phyloP scores from a whole-genome alignment of 2,797 vertebrate species.

The Otolemur crassicaudatus region DNA sequence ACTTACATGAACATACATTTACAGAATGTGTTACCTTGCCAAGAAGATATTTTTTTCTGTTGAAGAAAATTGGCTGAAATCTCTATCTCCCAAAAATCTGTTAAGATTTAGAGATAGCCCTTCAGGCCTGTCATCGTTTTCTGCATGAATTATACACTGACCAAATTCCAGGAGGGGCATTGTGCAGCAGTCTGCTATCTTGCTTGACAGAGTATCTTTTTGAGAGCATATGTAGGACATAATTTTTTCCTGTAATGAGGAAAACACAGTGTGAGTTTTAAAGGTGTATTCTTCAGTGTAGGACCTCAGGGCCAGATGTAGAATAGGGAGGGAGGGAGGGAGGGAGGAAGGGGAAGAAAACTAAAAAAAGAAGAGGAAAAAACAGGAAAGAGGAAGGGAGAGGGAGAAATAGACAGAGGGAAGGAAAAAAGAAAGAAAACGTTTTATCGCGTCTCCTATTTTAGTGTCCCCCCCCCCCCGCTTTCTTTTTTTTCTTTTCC shows the following conservation, averaged over 20 bases:
- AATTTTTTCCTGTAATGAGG: conserved; percentile 70
- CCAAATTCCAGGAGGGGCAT: conserved; percentile 74
- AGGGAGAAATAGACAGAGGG: too few relatives aligned
- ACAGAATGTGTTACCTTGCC: conserved; percentile 73
- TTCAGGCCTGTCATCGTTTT: conserved; percentile 77
- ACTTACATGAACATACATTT: neutral
- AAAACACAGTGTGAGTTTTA: conserved; percentile 13
- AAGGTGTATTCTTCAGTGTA: neutral
- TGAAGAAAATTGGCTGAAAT: conserved; percentile 74
- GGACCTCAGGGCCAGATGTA: neutral
- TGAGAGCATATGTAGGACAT: conserved; percentile 78
- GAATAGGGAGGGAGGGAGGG: neutral
- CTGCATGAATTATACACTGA: conserved; percentile 74
- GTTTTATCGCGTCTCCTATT: neutral
- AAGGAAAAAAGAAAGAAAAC: neutral
- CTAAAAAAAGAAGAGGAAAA: neutral
- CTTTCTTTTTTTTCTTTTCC: neutral
- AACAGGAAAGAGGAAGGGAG: too few relatives aligned
- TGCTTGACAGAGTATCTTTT: conserved; percentile 73
- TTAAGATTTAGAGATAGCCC: conserved; percentile 64
- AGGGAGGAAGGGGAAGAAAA: too few relatives aligned
- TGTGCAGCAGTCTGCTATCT: conserved; percentile 78
- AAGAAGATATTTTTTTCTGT: conserved; percentile 75
- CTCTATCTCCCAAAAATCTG: conserved; percentile 75
- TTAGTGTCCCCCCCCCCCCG: neutral